Evolutionary conservation across 37 sponge, comb jelly and placozoan species (phyloP), one percentile per base, ranked within the genome.

Genomic region (Ephydatia muelleri): DNA sequence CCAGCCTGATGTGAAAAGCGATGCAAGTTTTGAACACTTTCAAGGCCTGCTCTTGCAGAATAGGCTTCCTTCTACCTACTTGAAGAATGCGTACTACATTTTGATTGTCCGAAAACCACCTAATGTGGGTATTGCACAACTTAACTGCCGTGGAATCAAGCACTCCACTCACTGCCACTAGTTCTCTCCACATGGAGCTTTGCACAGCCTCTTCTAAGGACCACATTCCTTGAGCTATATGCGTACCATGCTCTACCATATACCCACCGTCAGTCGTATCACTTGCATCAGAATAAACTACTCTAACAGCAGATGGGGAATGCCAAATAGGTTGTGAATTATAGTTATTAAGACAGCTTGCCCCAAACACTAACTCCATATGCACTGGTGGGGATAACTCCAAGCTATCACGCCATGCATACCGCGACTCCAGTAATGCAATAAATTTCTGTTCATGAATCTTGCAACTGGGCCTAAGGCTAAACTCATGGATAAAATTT

Each of bases 221-320:
- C 47, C 47, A 43, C 47, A 43, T 11, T 43, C 47, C 47, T 43
- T 43, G 47, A 43, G 47, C 47, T 43, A 4, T 43, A 43, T 43
- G 6, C 5, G 38, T 2, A n/a, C 47, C 47, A 11, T 43, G 47
- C 47, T 43, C 47, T 3, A 86, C 81, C 12, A 30, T 37, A 28
- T 80, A 80, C 0, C 87, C 81, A 3, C 73, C 86, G 71, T 49
- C 78, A 2, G 80, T 80, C 31, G 80, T 22, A 22, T 86, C 75
- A 64, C 87, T 72, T 35, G 81, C 87, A 80, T 86, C 81, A 30
- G 81, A 80, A 67, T 68, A 85, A 3, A 78, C 85, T 3, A 85
- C 72, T 78, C 79, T 85, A 14, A 78, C 48, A 21, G 85, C 79
- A 23, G 43, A 35, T 2, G 85, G 71, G 0, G 5, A 26, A 67